Evolutionary conservation across 2,888 invertebrate species (phyloP).

Genomic region (Dynastes grantii): DNA sequence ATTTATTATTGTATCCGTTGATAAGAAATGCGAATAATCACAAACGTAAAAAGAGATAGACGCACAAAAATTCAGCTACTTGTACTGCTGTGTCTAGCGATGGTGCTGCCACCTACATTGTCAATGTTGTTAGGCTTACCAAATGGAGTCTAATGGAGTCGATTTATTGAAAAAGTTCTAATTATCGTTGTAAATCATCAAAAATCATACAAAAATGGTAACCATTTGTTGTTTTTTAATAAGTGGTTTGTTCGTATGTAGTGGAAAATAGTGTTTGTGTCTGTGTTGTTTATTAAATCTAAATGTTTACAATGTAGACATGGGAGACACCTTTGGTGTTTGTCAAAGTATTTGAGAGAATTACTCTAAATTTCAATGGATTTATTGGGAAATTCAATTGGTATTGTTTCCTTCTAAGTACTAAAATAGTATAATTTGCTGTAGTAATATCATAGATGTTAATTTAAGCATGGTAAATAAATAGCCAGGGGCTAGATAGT

Average conservation of each 20-base stretch:
- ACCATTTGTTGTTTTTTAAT: slow-evolving; percentile 63
- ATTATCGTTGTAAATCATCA: slow-evolving; percentile 72
- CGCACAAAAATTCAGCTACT: slow-evolving; percentile 51
- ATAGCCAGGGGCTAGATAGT: slow-evolving; percentile 64
- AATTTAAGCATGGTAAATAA: slow-evolving; percentile 52
- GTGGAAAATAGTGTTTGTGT: slow-evolving; percentile 65
- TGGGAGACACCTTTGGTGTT: slow-evolving; percentile 72
- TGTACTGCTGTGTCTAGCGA: slow-evolving; percentile 55
- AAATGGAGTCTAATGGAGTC: slow-evolving; percentile 78
- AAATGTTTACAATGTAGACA: slow-evolving; percentile 72
- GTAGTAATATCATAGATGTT: slow-evolving; percentile 30
- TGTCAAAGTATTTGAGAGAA: slow-evolving; percentile 67
- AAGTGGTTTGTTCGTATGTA: slow-evolving; percentile 63
- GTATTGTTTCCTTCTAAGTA: slow-evolving; percentile 30
- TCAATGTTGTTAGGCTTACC: slow-evolving; percentile 82
- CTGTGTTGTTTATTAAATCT: slow-evolving; percentile 66
- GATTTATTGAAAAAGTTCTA: slow-evolving; percentile 78
- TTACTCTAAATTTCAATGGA: slow-evolving; percentile 56
- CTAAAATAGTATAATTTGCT: slow-evolving; percentile 27
- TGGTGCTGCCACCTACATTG: slow-evolving; percentile 81
- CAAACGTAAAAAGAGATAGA: slow-evolving; percentile 50
- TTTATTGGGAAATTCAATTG: slow-evolving; percentile 38
- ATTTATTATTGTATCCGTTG: slow-evolving; percentile 42
- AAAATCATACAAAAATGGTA: slow-evolving; percentile 72
- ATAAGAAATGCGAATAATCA: slow-evolving; percentile 46